Evolutionary conservation across 1,140 invertebrate species (phyloP).

Genomic region (Argopecten irradians): DNA sequence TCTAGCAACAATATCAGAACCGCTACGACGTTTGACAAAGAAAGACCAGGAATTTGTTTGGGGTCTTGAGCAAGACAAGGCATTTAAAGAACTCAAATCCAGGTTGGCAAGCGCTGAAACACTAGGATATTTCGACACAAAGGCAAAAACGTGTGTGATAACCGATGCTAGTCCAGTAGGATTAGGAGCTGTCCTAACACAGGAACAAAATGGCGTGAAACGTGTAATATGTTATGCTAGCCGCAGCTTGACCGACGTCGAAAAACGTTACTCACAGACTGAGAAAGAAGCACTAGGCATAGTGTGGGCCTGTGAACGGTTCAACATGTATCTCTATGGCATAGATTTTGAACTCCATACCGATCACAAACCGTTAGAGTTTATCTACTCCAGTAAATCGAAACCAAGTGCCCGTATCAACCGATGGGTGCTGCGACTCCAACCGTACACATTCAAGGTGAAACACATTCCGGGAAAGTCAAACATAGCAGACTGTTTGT

Average conservation of each 20-base stretch:
- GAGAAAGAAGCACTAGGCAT: slow-evolving; percentile 74
- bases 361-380: slow-evolving; percentile 65
- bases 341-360: slow-evolving; percentile 67
- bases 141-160: slow-evolving; percentile 38
- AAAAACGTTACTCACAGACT: slow-evolving; percentile 68
- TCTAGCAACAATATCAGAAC: too few relatives aligned
- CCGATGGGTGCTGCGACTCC: slow-evolving; percentile 43
- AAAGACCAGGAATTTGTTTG: slow-evolving; percentile 44
- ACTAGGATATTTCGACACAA: slow-evolving; percentile 41
- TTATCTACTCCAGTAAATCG: slow-evolving; percentile 30
- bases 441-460: slow-evolving; percentile 32
- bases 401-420: slow-evolving; percentile 44
- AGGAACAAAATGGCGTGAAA: slow-evolving; percentile 35
- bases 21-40: too few relatives aligned
- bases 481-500: too few relatives aligned
- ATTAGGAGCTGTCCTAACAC: slow-evolving; percentile 47
- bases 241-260: slow-evolving; percentile 42
- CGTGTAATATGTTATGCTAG: slow-evolving; percentile 53
- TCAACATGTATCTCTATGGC: slow-evolving; percentile 74
- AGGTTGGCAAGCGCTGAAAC: slow-evolving; percentile 29
- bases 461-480: background rate
- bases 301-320: slow-evolving; percentile 74
- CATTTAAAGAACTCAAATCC: slow-evolving; percentile 35
- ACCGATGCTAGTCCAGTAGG: slow-evolving; percentile 52
- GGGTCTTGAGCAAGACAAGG: slow-evolving; percentile 23